These are phyloP conservation scores for Drymodes brunneopygia DNA, from an alignment of 2,113 vertebrate genomes.

Conservation along the genomic window DNA sequence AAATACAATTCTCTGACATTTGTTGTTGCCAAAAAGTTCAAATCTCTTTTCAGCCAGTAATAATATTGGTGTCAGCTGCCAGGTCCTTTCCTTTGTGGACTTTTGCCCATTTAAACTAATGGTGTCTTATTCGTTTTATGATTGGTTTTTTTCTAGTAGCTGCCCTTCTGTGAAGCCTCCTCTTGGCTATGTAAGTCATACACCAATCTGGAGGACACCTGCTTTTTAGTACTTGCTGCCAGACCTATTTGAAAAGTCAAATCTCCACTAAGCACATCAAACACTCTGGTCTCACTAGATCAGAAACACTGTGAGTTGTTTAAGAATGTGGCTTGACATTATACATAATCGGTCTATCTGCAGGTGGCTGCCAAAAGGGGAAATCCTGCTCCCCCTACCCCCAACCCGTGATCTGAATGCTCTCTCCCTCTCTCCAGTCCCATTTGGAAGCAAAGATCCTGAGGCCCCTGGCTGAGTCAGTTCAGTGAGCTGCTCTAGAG, in stretches of 20 bases:
- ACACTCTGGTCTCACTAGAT: conserved; percentile 6
- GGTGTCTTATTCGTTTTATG: conserved; percentile 34
- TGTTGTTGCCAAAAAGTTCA: neutral
- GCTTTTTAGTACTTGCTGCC: conserved; percentile 31
- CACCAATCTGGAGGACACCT: conserved; percentile 60
- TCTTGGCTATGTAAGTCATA: neutral
- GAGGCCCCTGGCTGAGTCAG: neutral
- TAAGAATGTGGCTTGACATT: conserved; percentile 38
- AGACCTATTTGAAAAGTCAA: conserved; percentile 49
- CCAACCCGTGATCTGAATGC: neutral
- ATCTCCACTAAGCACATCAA: conserved; percentile 51
- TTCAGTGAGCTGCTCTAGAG: neutral
- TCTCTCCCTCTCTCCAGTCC: neutral
- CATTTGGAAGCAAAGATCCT: neutral
- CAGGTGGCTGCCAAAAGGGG: conserved; percentile 44
- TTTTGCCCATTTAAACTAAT: conserved; percentile 34
- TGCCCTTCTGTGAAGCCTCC: conserved; percentile 19
- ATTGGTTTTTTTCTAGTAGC: conserved; percentile 34
- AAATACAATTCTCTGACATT: neutral
- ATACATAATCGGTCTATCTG: conserved; percentile 25
- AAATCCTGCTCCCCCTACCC: neutral
- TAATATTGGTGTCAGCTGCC: conserved; percentile 5
- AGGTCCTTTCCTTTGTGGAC: conserved; percentile 18
- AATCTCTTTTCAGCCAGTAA: conserved; percentile 32
- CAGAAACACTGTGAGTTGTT: conserved; percentile 27